Evolutionary conservation across 1,140 invertebrate species (phyloP), one percentile per base, ranked within the genome.

Genomic region (Monomorium pharaonis): DNA sequence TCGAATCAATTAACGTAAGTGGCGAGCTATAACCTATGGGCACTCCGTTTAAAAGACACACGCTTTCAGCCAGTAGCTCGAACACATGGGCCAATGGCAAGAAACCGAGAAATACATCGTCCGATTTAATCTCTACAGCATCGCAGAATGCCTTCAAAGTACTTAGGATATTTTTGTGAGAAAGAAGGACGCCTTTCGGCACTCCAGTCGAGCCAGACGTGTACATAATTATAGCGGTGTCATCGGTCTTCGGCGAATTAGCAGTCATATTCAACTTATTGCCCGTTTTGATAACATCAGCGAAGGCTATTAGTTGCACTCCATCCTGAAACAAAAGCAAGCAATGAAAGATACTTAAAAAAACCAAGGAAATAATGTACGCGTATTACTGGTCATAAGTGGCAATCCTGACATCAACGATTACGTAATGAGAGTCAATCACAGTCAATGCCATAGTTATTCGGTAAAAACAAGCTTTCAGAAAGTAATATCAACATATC

Each of bases 61-160:
- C 96, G 88, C 96, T 97, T 92, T 98, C 97, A 12, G 97, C 97
- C 65, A 98, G 96, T 58, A 99, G 96, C 95, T 99, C 99, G 89
- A 99, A 98, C 2, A 99, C 99, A 95, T 99, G 99, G 58, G 99
- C 99, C 65, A 99, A 95, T 14, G 99, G 99, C 76, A 99, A 96
- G 95, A 99, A 99, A 54, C 98, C 99, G 93, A 99, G 97, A 89
- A 99, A 98, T 18, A 98, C 95, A 93, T 99, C 99, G 84, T 97
- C 96, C 0, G 96, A 94, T 92, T 94, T 95, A 65, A 98, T 97
- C 42, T 96, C 94, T 21, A 98, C 97, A 58, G 97, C 96, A 92
- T 98, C 97, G 47, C 97, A 97, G 94, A 99, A 99, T 6, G 98
- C 97, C 91, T 98, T 97, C 91, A 99, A 96, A 3, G 98, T 98